phyloP scores from a whole-genome alignment of 2,888 invertebrate genomes.

The Resseliella maxima region DNA sequence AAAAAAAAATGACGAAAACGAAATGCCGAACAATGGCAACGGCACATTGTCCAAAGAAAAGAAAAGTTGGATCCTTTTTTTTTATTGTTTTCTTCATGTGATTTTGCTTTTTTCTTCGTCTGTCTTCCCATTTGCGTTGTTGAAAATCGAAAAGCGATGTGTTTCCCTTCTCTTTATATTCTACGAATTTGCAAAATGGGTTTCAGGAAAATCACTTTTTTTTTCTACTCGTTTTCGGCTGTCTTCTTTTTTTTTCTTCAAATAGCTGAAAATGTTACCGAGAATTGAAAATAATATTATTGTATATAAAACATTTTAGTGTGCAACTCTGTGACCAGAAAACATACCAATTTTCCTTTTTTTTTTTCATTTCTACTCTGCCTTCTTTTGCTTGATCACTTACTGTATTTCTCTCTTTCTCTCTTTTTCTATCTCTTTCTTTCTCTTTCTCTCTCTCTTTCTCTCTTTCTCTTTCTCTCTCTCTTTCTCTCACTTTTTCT shows the following conservation, averaged over 20 bases:
- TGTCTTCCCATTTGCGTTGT: background rate
- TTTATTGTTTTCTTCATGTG: background rate
- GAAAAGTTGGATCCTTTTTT: slow-evolving; percentile 41
- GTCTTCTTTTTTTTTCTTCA: background rate
- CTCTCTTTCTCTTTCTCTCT: background rate
- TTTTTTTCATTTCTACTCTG: too few species aligned
- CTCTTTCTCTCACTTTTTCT: background rate
- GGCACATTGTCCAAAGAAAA: background rate
- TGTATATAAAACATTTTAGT: slow-evolving; percentile 48
- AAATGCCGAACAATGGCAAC: background rate
- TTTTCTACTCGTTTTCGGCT: background rate
- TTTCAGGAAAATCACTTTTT: slow-evolving; percentile 5
- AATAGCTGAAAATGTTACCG: slow-evolving; percentile 11
- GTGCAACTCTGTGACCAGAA: slow-evolving; percentile 8
- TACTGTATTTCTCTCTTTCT: background rate
- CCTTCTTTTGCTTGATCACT: too few species aligned
- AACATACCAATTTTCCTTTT: too few species aligned
- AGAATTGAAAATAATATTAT: slow-evolving; percentile 44
- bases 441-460: background rate
- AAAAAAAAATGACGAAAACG: background rate
- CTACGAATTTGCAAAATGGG: background rate
- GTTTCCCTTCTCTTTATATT: background rate
- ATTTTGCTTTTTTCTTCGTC: background rate
- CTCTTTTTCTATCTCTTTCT: background rate
- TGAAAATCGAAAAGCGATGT: slow-evolving; percentile 15